Base-by-base conservation (phyloP, 2,113 vertebrate genomes). In the Calidris pugnax region DNA sequence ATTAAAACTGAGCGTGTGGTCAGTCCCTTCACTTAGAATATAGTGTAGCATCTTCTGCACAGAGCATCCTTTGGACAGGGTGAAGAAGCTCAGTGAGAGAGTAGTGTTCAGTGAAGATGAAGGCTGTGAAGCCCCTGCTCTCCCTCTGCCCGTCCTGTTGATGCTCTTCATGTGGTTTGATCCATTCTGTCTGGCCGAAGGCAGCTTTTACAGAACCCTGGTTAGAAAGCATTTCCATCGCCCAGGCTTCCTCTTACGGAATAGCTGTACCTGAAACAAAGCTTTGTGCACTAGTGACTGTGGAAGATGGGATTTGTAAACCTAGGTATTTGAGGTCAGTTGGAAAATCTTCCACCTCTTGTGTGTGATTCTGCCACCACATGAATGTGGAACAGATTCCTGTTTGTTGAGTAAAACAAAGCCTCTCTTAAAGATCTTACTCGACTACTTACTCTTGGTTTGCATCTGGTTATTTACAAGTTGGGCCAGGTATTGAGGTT, bases 401-500 rank as follows among this genome's bases (percentile, higher is more conserved):
- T 12, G 2, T n/a, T 28, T 57, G 28, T 51, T 50, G 64, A 90
- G 67, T 92, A 89, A 93, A 93, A 83, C 24, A 89, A 91, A 71
- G 15, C 50, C 30, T 96, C 48, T 97, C 67, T 96, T 90, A 68
- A 90, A 87, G 83, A 60, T 74, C 81, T 91, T 81, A 62, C 53
- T 93, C 73, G 89, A 83, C 28, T 60, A 75, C 43, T 57, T 95
- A 79, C 66, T 92, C 68, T 95, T 75, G 19, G 13, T 97, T 97
- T 96, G 39, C 47, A 64, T 93, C 64, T 78, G 76, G 60, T 96
- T 88, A 90, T 96, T 97, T 97, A 83, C 37, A 95, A 71, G 59
- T 85, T 93, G 73, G 67, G 85, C 62, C 41, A 89, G 78, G 63
- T 97, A 93, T 97, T 98, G 83, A 87, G 95, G 66, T 63, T 96